phyloP scores from a whole-genome alignment of 2,888 invertebrate genomes.

The Acleris emargana region DNA sequence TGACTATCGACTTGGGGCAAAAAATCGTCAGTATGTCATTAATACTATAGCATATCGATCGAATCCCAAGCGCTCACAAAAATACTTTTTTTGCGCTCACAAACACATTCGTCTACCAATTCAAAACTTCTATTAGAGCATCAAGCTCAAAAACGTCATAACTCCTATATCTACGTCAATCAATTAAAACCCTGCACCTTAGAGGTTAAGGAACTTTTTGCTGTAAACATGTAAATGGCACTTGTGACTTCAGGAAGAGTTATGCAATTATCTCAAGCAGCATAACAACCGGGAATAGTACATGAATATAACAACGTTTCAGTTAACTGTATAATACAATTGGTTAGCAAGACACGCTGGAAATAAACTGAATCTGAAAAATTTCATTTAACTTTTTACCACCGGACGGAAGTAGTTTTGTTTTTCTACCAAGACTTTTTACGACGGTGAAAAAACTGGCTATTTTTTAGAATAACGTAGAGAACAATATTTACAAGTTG shows the following conservation, averaged over 20 bases:
- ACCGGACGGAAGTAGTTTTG: too few relatives aligned
- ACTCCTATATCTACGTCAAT: neutral
- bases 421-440: too few relatives aligned
- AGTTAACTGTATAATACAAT: conserved; percentile 11
- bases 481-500: too few relatives aligned
- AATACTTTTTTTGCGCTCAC: neutral
- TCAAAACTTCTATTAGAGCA: conserved; percentile 1
- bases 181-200: neutral
- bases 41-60: neutral
- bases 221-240: neutral
- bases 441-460: too few relatives aligned
- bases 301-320: conserved; percentile 7
- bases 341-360: neutral
- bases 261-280: conserved; percentile 1
- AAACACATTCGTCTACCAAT: conserved; percentile 1
- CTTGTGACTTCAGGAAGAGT: neutral
- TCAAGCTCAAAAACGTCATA: neutral
- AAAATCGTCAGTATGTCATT: neutral
- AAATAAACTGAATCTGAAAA: neutral
- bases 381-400: too few relatives aligned
- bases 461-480: too few relatives aligned
- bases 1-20: too few relatives aligned
- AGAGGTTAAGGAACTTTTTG: neutral
- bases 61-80: too few relatives aligned
- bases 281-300: neutral